A percentile compares a stretch with the other conserved stretches of the same genome.
These are phyloP conservation scores for Arbacia lixula DNA, from an alignment of 53 echinoderm and acorn worm species.

Conservation along the genomic window DNA sequence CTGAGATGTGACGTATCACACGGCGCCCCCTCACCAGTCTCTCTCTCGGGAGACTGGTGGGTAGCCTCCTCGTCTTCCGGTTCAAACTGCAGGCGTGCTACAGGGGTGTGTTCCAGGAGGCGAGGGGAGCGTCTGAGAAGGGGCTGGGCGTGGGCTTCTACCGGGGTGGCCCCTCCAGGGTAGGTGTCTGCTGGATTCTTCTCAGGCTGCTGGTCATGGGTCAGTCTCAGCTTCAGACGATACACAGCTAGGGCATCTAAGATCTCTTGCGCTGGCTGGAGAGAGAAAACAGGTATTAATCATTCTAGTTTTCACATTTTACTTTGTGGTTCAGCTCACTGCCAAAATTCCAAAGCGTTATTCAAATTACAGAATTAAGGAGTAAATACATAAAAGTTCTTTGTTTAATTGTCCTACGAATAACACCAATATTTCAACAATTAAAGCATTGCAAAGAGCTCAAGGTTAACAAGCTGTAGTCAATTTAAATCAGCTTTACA, in stretches of 20 bases:
- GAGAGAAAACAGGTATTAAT: not conserved
- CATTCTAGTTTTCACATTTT: too few species aligned
- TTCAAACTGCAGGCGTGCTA: not conserved
- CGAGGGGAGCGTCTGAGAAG: conserved; percentile 22
- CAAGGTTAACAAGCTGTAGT: too few species aligned
- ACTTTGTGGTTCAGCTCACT: too few species aligned
- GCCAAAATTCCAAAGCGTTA: too few species aligned
- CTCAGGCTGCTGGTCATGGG: too few species aligned
- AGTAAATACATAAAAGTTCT: too few species aligned
- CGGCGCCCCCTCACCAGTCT: not conserved
- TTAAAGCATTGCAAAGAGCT: too few species aligned
- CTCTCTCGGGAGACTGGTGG: conserved; percentile 47
- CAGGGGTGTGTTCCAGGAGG: conserved; percentile 45
- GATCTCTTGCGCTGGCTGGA: conserved; percentile 66
- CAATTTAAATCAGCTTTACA: too few species aligned
- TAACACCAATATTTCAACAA: too few species aligned
- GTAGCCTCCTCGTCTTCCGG: conserved; percentile 27
- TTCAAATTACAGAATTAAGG: too few species aligned
- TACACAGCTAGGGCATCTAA: conserved; percentile 58
- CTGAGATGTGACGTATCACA: conserved; percentile 1
- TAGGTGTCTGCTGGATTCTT: not conserved
- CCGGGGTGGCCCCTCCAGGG: not conserved
- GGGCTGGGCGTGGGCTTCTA: not conserved
- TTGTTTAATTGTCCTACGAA: too few species aligned
- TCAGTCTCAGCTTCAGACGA: conserved; percentile 48